Evolutionary conservation across 2,113 vertebrate species (phyloP).

Genomic region (Prunella himalayana): DNA sequence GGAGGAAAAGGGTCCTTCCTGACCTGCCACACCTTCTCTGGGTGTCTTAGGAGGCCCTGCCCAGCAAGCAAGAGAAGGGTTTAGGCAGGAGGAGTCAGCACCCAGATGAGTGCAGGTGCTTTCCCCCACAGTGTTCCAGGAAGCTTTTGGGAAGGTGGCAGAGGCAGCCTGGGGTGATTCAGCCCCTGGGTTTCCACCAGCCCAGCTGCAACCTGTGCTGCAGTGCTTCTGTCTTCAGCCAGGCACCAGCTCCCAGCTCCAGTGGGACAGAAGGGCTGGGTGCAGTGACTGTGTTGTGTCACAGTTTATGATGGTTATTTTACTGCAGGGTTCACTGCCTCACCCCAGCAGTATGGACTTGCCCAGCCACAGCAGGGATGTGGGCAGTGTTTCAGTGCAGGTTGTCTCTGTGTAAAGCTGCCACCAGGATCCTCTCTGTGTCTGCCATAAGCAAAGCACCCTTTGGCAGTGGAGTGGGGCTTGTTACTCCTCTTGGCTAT

Average conservation of each 20-base stretch:
- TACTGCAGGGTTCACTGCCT: not conserved
- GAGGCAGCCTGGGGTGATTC: not conserved
- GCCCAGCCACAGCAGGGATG: rapidly evolving
- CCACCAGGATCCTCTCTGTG: not conserved
- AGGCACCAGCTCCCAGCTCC: not conserved
- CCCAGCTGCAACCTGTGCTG: not conserved
- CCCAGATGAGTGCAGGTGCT: not conserved
- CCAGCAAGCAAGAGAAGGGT: not conserved
- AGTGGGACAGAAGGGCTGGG: not conserved
- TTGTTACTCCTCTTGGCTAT: not conserved
- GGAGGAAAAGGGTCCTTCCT: not conserved
- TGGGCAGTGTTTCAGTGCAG: not conserved
- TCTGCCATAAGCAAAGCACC: not conserved
- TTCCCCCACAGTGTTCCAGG: not conserved
- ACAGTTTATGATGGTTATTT: not conserved
- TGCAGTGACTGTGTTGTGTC: not conserved
- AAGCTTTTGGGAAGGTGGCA: not conserved
- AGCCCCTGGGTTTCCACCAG: not conserved
- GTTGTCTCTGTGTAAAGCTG: not conserved
- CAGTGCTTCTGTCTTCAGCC: not conserved
- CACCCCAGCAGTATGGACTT: not conserved
- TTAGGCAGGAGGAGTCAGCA: not conserved
- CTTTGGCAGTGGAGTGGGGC: not conserved
- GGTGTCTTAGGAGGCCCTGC: not conserved
- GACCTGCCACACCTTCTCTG: not conserved